Conservation (phyloP, 2,113 vertebrate species). For the Lophura nycthemera region DNA sequence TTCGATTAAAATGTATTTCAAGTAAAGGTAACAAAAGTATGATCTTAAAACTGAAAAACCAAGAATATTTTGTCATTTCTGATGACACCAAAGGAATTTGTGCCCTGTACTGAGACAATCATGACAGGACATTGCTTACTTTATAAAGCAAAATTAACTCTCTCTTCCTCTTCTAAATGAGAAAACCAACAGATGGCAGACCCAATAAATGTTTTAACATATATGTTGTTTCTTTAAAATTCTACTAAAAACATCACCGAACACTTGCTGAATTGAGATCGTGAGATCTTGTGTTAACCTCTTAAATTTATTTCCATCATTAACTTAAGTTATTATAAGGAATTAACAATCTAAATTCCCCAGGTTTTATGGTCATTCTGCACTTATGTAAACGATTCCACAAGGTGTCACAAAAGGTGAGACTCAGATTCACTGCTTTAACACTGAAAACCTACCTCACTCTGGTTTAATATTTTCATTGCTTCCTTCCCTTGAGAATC, state of each 20-base stretch:
- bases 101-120: too few relatives aligned
- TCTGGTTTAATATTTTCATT: constrained; percentile 24
- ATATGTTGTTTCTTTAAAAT: constrained; percentile 2
- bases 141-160: background rate
- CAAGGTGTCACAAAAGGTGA: background rate
- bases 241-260: constrained; percentile 15
- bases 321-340: constrained; percentile 37
- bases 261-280: background rate
- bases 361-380: constrained; percentile 13
- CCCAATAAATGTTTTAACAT: background rate
- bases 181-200: background rate
- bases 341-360: constrained; percentile 22
- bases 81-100: too few relatives aligned
- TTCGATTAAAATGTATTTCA: background rate
- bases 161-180: background rate
- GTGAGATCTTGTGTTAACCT: background rate
- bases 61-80: background rate
- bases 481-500: constrained; percentile 42
- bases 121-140: background rate
- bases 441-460: constrained; percentile 65
- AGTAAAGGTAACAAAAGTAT: background rate
- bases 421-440: background rate
- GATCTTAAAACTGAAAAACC: background rate
- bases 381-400: background rate
- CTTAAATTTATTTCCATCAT: constrained; percentile 34